Conservation (phyloP, 1,140 invertebrate species). For the Bombus waltoni region DNA sequence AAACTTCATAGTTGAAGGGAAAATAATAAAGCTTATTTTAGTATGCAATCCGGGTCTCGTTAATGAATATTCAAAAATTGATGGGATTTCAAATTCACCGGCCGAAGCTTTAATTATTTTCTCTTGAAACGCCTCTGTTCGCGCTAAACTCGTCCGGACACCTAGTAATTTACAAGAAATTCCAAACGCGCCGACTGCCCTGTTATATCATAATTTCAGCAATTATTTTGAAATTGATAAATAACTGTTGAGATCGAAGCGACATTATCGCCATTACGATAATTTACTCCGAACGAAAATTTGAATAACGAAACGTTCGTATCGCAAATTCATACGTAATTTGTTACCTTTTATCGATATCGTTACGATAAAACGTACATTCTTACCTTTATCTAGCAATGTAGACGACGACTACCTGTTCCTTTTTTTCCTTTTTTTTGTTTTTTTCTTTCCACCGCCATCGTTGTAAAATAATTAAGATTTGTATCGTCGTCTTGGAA, state of each 20-base stretch:
- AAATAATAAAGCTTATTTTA: slow-evolving; percentile 35
- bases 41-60: slow-evolving; percentile 25
- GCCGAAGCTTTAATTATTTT: slow-evolving; percentile 26
- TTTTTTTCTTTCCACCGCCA: too few relatives aligned
- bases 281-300: background rate
- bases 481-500: too few relatives aligned
- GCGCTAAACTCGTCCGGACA: background rate
- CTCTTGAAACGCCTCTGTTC: background rate
- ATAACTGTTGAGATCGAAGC: background rate
- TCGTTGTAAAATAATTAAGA: too few relatives aligned
- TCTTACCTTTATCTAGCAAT: background rate
- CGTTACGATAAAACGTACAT: background rate
- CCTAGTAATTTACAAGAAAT: slow-evolving; percentile 21
- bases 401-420: background rate
- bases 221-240: background rate
- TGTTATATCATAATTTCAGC: background rate
- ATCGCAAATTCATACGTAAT: background rate
- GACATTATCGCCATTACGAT: background rate
- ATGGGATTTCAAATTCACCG: slow-evolving; percentile 30
- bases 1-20: slow-evolving; percentile 11
- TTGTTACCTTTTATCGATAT: background rate
- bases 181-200: background rate
- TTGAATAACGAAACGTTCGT: background rate
- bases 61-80: slow-evolving; percentile 41
- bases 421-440: too few relatives aligned